Conservation (phyloP, 35 echinoderm and acorn worm species). For the Ophiothrix spiculata region DNA sequence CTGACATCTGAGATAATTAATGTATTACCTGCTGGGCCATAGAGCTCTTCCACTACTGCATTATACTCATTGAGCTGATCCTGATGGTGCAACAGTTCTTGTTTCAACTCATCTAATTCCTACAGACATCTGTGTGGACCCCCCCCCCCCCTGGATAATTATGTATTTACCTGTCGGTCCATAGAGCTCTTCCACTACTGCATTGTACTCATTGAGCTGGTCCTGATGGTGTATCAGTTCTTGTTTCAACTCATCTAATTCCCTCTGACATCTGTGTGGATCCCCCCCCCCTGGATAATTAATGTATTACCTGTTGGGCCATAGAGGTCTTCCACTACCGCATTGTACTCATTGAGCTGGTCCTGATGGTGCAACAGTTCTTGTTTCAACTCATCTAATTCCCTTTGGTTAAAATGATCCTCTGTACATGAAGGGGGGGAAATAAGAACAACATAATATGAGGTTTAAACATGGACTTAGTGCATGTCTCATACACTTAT, state of each 20-base stretch:
- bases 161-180: too few relatives aligned
- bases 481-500: too few relatives aligned
- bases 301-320: too few relatives aligned
- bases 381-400: constrained; percentile 1
- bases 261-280: too few relatives aligned
- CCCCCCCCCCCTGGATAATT: too few relatives aligned
- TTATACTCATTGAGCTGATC: background rate
- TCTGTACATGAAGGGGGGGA: too few relatives aligned
- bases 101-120: background rate
- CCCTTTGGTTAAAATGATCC: background rate
- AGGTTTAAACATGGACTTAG: too few relatives aligned
- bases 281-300: too few relatives aligned
- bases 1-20: too few relatives aligned
- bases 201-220: background rate
- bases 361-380: background rate
- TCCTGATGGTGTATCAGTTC: background rate
- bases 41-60: background rate
- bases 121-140: too few relatives aligned
- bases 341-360: background rate
- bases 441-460: too few relatives aligned
- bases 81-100: background rate
- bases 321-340: background rate
- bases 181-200: background rate
- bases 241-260: constrained; percentile 1
- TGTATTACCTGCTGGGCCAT: too few relatives aligned